phyloP scores from a whole-genome alignment of 2,797 vertebrate species.

The Sebastes iracundus region DNA sequence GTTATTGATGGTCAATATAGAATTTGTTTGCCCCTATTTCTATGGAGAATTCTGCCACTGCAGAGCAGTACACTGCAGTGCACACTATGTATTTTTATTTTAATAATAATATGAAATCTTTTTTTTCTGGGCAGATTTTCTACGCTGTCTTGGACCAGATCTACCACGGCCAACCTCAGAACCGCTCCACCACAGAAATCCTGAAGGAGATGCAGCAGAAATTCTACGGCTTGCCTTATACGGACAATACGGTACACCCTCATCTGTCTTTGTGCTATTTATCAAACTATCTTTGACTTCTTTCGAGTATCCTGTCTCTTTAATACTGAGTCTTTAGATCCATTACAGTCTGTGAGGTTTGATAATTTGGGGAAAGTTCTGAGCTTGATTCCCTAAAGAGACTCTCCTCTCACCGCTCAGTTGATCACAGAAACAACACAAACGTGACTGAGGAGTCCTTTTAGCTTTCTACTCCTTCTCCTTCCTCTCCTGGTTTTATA shows the following conservation, averaged over 20 bases:
- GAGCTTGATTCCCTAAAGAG: constrained; percentile 24
- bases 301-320: constrained; percentile 8
- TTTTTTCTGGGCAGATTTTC: constrained; percentile 86
- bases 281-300: background rate
- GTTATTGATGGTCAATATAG: background rate
- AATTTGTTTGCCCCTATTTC: background rate
- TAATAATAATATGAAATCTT: background rate
- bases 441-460: background rate
- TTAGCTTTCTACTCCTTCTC: background rate
- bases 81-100: background rate
- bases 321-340: constrained; percentile 13
- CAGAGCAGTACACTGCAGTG: background rate
- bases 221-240: constrained; percentile 92
- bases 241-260: constrained; percentile 88
- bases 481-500: constrained; percentile 51
- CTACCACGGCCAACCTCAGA: constrained; percentile 91
- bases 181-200: constrained; percentile 90
- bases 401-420: constrained; percentile 17
- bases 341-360: constrained; percentile 38
- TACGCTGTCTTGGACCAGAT: constrained; percentile 95
- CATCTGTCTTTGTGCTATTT: background rate
- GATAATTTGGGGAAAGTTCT: constrained; percentile 48
- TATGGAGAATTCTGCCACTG: background rate
- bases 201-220: constrained; percentile 92
- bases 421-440: constrained; percentile 38